Evolutionary conservation across 2,888 invertebrate species (phyloP).

Genomic region (Epistrophe eligans): DNA sequence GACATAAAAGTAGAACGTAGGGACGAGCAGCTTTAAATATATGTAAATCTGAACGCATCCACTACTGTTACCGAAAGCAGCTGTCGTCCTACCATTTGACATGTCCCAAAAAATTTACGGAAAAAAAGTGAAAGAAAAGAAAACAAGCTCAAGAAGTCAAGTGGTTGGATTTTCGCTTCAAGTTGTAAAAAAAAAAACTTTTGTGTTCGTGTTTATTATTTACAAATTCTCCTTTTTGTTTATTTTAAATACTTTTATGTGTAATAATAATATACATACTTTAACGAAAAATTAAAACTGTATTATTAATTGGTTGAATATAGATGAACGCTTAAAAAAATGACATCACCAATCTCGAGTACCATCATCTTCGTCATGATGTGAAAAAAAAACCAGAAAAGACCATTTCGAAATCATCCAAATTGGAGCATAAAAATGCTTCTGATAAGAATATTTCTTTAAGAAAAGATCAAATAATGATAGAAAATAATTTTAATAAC

Average conservation of each 20-base stretch:
- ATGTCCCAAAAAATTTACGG: neutral
- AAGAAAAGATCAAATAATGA: conserved; percentile 40
- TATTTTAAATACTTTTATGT: neutral
- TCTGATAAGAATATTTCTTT: conserved; percentile 8
- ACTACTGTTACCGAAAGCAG: neutral
- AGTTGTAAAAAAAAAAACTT: conserved; percentile 27
- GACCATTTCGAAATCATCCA: neutral
- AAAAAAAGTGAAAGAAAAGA: conserved; percentile 45
- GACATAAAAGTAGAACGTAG: too few relatives aligned
- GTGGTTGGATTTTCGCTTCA: conserved; percentile 44
- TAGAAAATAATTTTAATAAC: conserved; percentile 30
- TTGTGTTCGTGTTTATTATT: conserved; percentile 2
- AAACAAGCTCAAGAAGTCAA: conserved; percentile 22
- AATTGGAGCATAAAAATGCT: conserved; percentile 21
- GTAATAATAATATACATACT: neutral
- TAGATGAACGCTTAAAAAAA: conserved; percentile 8
- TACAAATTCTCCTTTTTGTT: neutral
- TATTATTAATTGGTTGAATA: neutral
- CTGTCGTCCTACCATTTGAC: neutral
- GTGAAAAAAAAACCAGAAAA: neutral
- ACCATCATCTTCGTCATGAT: neutral
- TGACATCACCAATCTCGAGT: conserved; percentile 15
- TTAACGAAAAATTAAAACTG: neutral
- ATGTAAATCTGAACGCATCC: too few relatives aligned
- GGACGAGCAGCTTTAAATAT: too few relatives aligned